Conservation (phyloP, 2,113 vertebrate genomes). For the Macquaria australasica region DNA sequence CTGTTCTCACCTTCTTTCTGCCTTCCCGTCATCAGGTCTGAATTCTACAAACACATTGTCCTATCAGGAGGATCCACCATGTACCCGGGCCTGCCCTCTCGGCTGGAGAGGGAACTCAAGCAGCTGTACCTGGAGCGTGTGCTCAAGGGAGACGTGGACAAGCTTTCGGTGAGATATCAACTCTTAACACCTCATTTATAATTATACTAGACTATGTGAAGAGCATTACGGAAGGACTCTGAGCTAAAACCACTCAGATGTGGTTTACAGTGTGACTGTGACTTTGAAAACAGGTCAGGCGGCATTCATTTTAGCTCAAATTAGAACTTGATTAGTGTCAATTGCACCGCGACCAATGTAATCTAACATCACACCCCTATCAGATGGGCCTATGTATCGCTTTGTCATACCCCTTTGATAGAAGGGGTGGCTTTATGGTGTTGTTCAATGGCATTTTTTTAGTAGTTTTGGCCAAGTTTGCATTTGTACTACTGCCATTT, state of each 20-base stretch:
- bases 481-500: no score
- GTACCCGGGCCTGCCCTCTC: slow-evolving; percentile 97
- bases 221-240: background rate
- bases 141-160: slow-evolving; percentile 98
- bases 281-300: background rate
- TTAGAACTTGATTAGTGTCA: background rate
- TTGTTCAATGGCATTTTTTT: no score
- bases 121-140: slow-evolving; percentile 98
- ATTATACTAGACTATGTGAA: background rate
- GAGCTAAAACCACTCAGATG: slow-evolving; percentile 8
- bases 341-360: no score
- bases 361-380: background rate
- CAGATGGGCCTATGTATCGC: no score
- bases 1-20: background rate
- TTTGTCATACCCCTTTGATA: no score
- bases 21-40: slow-evolving; percentile 84
- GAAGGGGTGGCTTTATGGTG: no score
- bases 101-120: slow-evolving; percentile 97
- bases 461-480: no score
- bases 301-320: background rate
- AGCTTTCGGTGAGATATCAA: slow-evolving; percentile 92
- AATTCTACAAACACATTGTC: slow-evolving; percentile 99
- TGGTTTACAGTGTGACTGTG: slow-evolving; percentile 5
- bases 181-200: background rate
- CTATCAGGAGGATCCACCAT: slow-evolving; percentile 98